Evolutionary conservation across 2,888 invertebrate genomes (phyloP).

Genomic region (Agrotis segetum): DNA sequence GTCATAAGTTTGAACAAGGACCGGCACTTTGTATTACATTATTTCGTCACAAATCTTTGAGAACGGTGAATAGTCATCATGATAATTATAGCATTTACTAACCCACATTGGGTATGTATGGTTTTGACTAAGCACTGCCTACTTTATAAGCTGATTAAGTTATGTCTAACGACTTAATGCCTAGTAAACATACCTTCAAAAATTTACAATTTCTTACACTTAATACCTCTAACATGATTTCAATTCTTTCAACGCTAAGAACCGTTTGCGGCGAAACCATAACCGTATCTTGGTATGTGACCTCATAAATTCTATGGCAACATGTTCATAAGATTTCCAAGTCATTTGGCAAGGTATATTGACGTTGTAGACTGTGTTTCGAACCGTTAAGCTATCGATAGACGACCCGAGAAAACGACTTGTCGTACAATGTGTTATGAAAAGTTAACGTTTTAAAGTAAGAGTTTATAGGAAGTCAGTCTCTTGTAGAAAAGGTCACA

Average conservation of each 20-base stretch:
- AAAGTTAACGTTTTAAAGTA: slow-evolving; percentile 1
- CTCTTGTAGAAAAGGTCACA: neutral
- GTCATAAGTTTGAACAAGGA: too few species aligned
- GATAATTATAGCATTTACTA: neutral
- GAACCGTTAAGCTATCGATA: slow-evolving; percentile 53
- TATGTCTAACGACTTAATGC: neutral
- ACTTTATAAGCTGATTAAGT: neutral
- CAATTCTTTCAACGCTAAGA: neutral
- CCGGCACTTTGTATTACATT: too few species aligned
- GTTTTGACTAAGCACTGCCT: neutral
- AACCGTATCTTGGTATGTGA: slow-evolving; percentile 43
- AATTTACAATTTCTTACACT: too few species aligned
- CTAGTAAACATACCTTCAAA: neutral
- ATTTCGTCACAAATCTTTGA: too few species aligned
- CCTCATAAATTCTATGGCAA: slow-evolving; percentile 53
- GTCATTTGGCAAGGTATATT: slow-evolving; percentile 55
- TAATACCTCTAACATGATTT: too few species aligned
- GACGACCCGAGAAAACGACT: slow-evolving; percentile 2
- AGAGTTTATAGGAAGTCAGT: neutral
- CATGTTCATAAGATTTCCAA: slow-evolving; percentile 61
- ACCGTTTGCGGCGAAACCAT: slow-evolving; percentile 5
- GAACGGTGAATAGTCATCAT: too few species aligned
- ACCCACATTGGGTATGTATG: neutral
- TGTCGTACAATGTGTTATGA: slow-evolving; percentile 6
- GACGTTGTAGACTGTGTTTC: slow-evolving; percentile 43